Conservation (phyloP, 2,888 invertebrate species). For the Marasmarcha lunaedactyla region DNA sequence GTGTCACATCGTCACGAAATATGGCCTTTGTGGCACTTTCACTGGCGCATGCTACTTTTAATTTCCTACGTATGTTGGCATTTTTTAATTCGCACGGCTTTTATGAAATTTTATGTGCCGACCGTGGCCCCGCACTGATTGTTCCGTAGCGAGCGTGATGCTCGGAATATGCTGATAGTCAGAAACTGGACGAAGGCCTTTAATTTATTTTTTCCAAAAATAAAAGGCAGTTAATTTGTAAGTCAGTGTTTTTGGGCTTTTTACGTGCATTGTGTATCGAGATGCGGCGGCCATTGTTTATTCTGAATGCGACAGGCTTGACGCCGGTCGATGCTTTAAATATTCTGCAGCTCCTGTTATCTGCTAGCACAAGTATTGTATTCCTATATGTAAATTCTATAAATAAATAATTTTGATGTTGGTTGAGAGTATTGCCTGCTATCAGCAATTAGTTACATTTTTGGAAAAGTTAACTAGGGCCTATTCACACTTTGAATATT, state of each 20-base stretch:
- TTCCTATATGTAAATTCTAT: too few relatives aligned
- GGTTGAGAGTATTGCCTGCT: too few relatives aligned
- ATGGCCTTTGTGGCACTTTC: conserved; percentile 61
- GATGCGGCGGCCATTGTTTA: too few relatives aligned
- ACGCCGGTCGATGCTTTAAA: too few relatives aligned
- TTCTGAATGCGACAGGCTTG: too few relatives aligned
- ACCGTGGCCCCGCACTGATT: conserved; percentile 36
- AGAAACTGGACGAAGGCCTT: conserved; percentile 12
- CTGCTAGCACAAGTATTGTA: too few relatives aligned
- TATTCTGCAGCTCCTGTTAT: too few relatives aligned
- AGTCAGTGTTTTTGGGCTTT: background rate
- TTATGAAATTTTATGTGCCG: conserved; percentile 54
- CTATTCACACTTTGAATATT: too few relatives aligned
- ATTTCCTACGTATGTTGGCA: conserved; percentile 47
- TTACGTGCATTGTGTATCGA: background rate
- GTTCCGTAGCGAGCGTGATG: conserved; percentile 25
- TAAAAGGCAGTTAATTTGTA: background rate
- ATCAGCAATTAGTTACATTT: too few relatives aligned
- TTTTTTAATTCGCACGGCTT: conserved; percentile 55
- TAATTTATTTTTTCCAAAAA: conserved; percentile 1
- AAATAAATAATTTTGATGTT: too few relatives aligned
- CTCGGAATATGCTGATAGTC: conserved; percentile 37
- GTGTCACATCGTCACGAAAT: conserved; percentile 55
- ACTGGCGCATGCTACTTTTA: conserved; percentile 42
- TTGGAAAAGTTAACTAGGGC: too few relatives aligned